Percentiles rank a stretch among this genome's conserved stretches.
Conservation (phyloP, 2,797 vertebrate species). For the Synanceia verrucosa region DNA sequence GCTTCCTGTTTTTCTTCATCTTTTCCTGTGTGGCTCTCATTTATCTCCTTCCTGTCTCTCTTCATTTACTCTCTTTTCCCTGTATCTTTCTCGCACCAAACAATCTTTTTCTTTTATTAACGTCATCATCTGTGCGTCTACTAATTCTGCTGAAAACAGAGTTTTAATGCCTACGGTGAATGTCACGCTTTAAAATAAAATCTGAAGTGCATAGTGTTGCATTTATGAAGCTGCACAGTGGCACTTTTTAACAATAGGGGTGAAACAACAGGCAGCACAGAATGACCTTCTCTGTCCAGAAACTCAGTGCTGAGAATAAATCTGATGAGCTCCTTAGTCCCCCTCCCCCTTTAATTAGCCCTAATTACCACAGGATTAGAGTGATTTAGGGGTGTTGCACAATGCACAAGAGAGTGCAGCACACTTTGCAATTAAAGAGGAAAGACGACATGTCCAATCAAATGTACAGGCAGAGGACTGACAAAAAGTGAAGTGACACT, state of each 20-base stretch:
- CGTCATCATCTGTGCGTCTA: constrained; percentile 56
- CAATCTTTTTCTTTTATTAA: constrained; percentile 56
- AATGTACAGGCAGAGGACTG: constrained; percentile 12
- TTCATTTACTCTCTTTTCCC: constrained; percentile 43
- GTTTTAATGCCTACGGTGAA: constrained; percentile 38
- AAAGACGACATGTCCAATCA: constrained; percentile 34
- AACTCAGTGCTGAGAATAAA: constrained; percentile 48
- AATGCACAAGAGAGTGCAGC: constrained; percentile 45
- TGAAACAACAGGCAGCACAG: constrained; percentile 25
- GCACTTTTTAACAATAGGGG: constrained; percentile 4
- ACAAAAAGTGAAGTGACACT: constrained; percentile 30
- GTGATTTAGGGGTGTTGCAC: constrained; percentile 65
- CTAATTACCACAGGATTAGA: constrained; percentile 67
- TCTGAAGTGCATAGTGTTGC: constrained; percentile 12
- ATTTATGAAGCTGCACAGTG: not conserved
- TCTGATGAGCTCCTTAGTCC: constrained; percentile 67
- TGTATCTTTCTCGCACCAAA: constrained; percentile 9
- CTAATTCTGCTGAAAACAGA: constrained; percentile 34
- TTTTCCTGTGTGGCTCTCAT: constrained; percentile 31
- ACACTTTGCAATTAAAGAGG: constrained; percentile 31
- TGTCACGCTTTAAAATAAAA: constrained; percentile 39
- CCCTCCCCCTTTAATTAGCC: constrained; percentile 62
- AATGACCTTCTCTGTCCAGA: constrained; percentile 69
- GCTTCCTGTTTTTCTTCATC: constrained; percentile 36
- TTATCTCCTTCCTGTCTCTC: constrained; percentile 36